Evolutionary conservation across 2,113 vertebrate genomes (phyloP), one percentile per base, ranked within the genome.

Genomic region (Antigone vipio): DNA sequence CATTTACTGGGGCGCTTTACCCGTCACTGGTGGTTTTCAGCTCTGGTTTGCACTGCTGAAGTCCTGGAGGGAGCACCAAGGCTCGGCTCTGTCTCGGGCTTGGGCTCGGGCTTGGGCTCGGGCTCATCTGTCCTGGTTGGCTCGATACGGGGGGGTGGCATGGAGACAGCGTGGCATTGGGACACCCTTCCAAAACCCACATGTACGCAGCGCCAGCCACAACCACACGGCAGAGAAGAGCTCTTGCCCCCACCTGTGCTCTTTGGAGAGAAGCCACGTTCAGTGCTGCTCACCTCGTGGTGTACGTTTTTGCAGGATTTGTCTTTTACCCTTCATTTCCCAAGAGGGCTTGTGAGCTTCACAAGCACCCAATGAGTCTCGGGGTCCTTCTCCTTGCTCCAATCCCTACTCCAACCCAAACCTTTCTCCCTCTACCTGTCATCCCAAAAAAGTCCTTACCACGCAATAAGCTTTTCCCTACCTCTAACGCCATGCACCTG

Each of bases 341-440:
- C 53, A 55, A 35, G 26, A 75, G 52, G 23, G 10, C 15, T 63
- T 42, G 20, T 55, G 20, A 83, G 21, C 12, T 69, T 84, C 92
- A 63, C 0, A 0, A 78, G 55, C n/a, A n/a, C 29, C 4, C 6
- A 8, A 3, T 1, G 8, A 87, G 32, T 23, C 12, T 55, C 2
- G 1, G 15, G 8, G 44, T 18, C 55, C n/a, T 71, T 77, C 15
- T 77, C 1, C 0, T 72, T 7, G 11, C 35, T 77, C n/a, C 53
- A 89, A 24, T 6, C 23, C 22, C 11, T 52, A 49, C 17, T 5
- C 22, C 55, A 53, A 34, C 45, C 3, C 17, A 89, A 84, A 81
- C 6, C 17, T 38, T 91, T 47, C 49, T 58, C 27, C 45, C 34
- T 56, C 34, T 40, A 4, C 29, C 24, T 13, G 0, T 59, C 19